A percentile compares a stretch with the other conserved stretches of the same genome.
These are phyloP conservation scores for Darevskia nairensis DNA, from an alignment of 2,797 vertebrate genomes.

Conservation along the genomic window DNA sequence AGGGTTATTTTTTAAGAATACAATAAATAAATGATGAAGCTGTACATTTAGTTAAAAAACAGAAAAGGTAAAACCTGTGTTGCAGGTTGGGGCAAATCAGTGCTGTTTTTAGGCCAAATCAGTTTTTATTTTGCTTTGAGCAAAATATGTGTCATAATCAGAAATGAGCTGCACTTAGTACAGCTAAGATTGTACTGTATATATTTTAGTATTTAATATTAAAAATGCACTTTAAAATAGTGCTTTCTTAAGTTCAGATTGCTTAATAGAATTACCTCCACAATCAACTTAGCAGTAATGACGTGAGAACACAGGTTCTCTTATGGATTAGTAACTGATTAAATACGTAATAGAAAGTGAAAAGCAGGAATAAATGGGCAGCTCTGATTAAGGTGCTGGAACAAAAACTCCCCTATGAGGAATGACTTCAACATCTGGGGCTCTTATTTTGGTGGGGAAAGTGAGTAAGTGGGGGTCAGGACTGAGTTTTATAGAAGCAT, in stretches of 20 bases:
- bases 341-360: neutral
- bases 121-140: neutral
- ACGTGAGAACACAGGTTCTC: neutral
- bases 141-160: neutral
- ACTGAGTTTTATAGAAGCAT: too few relatives aligned
- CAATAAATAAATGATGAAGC: too few relatives aligned
- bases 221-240: neutral
- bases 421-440: too few relatives aligned
- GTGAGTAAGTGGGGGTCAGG: too few relatives aligned
- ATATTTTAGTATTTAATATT: neutral
- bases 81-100: neutral
- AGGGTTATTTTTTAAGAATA: neutral
- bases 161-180: neutral
- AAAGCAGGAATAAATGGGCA: neutral
- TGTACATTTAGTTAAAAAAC: neutral
- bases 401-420: too few relatives aligned
- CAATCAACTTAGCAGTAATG: neutral
- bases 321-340: neutral
- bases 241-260: neutral
- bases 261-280: neutral
- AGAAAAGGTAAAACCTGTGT: neutral
- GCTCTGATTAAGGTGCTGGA: too few relatives aligned
- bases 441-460: too few relatives aligned
- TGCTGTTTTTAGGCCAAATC: neutral
- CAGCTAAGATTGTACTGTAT: neutral